phyloP scores from a whole-genome alignment of 2,113 vertebrate genomes.

The Lethenteron camtschaticum region DNA sequence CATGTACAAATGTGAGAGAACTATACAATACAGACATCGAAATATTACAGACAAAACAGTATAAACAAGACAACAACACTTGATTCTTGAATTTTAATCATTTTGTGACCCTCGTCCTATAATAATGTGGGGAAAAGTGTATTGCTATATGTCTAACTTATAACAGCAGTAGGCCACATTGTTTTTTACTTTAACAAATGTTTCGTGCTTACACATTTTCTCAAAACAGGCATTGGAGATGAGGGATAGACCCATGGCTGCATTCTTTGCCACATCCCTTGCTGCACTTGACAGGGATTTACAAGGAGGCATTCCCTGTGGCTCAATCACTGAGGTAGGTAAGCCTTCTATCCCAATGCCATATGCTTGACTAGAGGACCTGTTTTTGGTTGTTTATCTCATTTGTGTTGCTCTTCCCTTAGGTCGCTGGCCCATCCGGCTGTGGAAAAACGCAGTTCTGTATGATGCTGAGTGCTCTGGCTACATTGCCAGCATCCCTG shows the following conservation, averaged over 20 bases:
- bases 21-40: no score
- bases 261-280: constrained; percentile 29
- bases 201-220: background rate
- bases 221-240: constrained; percentile 26
- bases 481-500: constrained; percentile 33
- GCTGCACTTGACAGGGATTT: constrained; percentile 26
- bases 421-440: constrained; percentile 50
- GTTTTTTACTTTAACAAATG: background rate
- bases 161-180: background rate
- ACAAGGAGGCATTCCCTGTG: constrained; percentile 34
- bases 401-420: constrained; percentile 10
- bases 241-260: constrained; percentile 15
- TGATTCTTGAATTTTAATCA: no score
- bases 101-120: no score
- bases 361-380: background rate
- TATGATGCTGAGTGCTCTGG: constrained; percentile 41
- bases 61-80: no score
- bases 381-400: background rate
- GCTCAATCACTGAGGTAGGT: constrained; percentile 44
- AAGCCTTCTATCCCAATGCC: background rate
- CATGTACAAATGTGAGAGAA: no score
- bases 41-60: no score
- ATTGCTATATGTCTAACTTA: background rate
- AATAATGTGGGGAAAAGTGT: no score
- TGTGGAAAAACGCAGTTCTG: constrained; percentile 60